Percentiles rank a stretch among this genome's conserved stretches.
These are phyloP conservation scores for Morone saxatilis DNA, from an alignment of 2,113 vertebrate genomes.

Conservation along the genomic window DNA sequence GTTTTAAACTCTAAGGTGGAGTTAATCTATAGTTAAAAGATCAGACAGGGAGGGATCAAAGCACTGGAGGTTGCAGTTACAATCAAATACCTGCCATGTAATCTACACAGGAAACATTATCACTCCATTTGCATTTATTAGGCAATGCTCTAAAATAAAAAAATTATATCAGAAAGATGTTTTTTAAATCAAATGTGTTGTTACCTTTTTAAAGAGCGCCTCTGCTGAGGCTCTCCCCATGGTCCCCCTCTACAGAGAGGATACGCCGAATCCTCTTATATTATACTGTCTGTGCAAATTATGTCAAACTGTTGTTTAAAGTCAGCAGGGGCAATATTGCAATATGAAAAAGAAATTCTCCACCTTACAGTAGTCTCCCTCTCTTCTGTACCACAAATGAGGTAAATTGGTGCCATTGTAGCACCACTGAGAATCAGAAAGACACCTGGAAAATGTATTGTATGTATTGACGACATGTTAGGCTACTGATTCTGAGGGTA, in stretches of 20 bases:
- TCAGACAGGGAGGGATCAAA: slow-evolving; percentile 77
- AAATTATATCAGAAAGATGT: slow-evolving; percentile 27
- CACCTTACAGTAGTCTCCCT: slow-evolving; percentile 30
- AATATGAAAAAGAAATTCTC: slow-evolving; percentile 53
- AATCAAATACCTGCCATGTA: slow-evolving; percentile 53
- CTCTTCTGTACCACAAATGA: slow-evolving; percentile 54
- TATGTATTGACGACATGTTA: slow-evolving; percentile 50
- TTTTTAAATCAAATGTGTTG: not conserved
- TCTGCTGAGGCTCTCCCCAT: slow-evolving; percentile 38
- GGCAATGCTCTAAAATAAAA: slow-evolving; percentile 27
- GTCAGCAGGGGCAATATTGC: slow-evolving; percentile 61
- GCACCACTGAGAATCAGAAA: slow-evolving; percentile 55
- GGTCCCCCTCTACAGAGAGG: slow-evolving; percentile 49
- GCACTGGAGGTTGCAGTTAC: slow-evolving; percentile 57
- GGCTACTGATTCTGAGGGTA: not conserved
- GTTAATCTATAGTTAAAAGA: slow-evolving; percentile 66
- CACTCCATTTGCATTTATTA: slow-evolving; percentile 24
- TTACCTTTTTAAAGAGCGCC: slow-evolving; percentile 52
- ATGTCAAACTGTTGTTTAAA: slow-evolving; percentile 77
- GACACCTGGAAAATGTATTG: slow-evolving; percentile 56
- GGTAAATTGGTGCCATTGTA: slow-evolving; percentile 41
- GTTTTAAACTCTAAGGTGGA: slow-evolving; percentile 46
- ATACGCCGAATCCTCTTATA: slow-evolving; percentile 47
- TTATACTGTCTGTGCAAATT: slow-evolving; percentile 76
- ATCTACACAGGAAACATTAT: slow-evolving; percentile 59